Conservation (phyloP, 2,797 vertebrate species). For the Thunnus albacares region DNA sequence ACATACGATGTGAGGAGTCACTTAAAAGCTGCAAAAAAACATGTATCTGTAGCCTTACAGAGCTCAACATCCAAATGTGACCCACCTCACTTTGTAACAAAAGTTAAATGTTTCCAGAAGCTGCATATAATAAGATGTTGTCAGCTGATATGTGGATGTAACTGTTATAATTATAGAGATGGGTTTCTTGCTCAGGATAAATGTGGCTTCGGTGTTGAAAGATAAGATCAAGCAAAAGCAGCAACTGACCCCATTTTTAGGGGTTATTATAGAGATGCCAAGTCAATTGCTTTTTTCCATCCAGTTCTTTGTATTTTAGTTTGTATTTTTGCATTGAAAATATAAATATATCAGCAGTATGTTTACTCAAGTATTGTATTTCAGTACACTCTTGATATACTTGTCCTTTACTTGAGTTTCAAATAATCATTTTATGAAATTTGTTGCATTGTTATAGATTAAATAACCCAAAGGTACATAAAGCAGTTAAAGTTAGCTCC, state of each 20-base stretch:
- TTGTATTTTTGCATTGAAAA: neutral
- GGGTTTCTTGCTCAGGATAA: neutral
- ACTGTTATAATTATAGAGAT: constrained; percentile 52
- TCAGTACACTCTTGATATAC: neutral
- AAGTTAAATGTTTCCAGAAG: constrained; percentile 19
- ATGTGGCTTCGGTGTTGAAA: constrained; percentile 21
- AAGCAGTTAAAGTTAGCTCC: too few species aligned
- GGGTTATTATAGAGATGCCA: too few species aligned
- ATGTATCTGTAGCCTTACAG: neutral
- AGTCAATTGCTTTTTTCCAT: too few species aligned
- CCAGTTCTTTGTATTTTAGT: too few species aligned
- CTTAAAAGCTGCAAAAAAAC: neutral
- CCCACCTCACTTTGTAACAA: neutral
- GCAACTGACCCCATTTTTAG: neutral
- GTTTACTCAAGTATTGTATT: neutral
- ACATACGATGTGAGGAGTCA: neutral
- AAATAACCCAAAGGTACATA: neutral
- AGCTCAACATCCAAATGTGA: neutral
- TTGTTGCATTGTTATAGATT: neutral
- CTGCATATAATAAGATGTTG: constrained; percentile 21
- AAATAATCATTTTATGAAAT: neutral
- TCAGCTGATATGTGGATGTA: constrained; percentile 37
- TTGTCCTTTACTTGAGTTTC: too few species aligned
- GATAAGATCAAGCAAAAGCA: constrained; percentile 11
- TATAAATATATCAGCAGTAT: neutral